Evolutionary conservation across 2,888 invertebrate genomes (phyloP), one percentile per base, ranked within the genome.

Genomic region (Hipparchia sbordonii): DNA sequence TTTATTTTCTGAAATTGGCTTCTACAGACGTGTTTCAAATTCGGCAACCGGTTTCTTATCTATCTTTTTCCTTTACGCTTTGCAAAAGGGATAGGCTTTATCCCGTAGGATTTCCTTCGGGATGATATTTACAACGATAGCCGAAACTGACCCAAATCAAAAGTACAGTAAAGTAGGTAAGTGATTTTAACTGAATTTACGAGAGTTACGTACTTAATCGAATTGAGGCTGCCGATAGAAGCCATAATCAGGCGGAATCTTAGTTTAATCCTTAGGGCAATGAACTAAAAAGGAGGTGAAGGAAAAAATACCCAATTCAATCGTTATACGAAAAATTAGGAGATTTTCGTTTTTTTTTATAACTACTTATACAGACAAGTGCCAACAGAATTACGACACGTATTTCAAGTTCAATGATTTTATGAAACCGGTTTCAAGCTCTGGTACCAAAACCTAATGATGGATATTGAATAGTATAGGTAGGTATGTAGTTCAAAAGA

Each of bases 361-460:
- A 46, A 48, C 48, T 48, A 48, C 0, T 48, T 7, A 48, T 3
- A 5, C 8, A 7, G 48, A 39, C 39, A 5, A 39, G 23, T 23
- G 23, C 23, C 23, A 23, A 0, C 23, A 23, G 23, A 23, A 23
- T 23, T 0, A 23, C 23, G 23, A 23, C 23, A 23, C 23, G 23
- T 23, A 23, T 23, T 23, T 23, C 23, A 23, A 23, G 23, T 23
- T 23, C 23, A 23, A 23, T 23, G 23, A 23, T 23, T 23, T 23
- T 23, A 23, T 23, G 23, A 23, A 23, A 23, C 23, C 23, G 23
- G 1, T 23, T 52, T 45, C 39, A 62, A 62, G 7, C 46, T 48
- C 13, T 8, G 62, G 46, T 62, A 62, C 62, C 48, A 60, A 45
- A n/a, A 48, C 39, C 52, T 61, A 48, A 69, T 69, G 23, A 69